Evolutionary conservation across 2,113 vertebrate species (phyloP).

Genomic region (Tricholaema leucomelas): DNA sequence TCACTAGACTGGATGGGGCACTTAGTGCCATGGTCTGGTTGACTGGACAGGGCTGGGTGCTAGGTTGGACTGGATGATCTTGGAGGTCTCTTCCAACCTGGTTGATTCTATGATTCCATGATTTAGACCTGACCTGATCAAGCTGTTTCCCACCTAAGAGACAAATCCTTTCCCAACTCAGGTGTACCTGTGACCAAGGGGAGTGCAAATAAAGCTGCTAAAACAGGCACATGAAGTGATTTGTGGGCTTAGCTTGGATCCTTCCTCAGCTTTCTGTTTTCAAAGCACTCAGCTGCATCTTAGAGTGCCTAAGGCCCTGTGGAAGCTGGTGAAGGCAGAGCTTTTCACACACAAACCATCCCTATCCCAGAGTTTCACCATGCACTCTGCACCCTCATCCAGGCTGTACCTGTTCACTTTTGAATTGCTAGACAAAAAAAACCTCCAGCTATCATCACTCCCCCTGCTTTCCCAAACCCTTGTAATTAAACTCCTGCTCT

Average conservation of each 20-base stretch:
- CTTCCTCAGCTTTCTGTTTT: not conserved
- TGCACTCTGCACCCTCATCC: rapidly evolving
- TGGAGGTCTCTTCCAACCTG: no score
- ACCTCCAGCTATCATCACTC: slow-evolving; percentile 16
- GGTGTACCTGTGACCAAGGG: rapidly evolving
- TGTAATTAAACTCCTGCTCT: slow-evolving; percentile 49
- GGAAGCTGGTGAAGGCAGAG: not conserved
- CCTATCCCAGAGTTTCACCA: not conserved
- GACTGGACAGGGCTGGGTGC: no score
- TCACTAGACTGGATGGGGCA: no score
- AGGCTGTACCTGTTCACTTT: slow-evolving; percentile 41
- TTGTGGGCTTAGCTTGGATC: not conserved
- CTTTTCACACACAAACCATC: not conserved
- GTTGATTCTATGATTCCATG: no score
- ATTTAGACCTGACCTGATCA: not conserved
- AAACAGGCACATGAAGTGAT: not conserved
- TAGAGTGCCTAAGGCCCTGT: not conserved
- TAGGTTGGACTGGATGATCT: no score
- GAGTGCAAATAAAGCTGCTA: not conserved
- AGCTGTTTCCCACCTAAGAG: not conserved
- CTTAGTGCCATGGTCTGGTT: no score
- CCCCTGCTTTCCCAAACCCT: slow-evolving; percentile 33
- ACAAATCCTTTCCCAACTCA: not conserved
- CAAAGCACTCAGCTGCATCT: not conserved
- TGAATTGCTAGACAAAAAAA: not conserved